phyloP scores from a whole-genome alignment of 2,888 invertebrate species.

The Cephus nigrinus region DNA sequence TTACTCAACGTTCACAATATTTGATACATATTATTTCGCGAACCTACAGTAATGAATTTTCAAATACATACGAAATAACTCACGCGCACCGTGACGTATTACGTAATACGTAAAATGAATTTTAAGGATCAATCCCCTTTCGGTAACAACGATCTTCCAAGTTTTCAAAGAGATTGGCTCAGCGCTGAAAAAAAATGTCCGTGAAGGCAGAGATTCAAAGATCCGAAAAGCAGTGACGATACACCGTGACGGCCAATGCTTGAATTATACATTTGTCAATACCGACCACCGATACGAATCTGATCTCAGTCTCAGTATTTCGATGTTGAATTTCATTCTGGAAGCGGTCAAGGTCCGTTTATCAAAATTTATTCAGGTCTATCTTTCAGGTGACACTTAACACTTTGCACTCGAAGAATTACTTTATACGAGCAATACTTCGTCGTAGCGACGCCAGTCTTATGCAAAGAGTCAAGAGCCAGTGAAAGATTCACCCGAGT shows the following conservation, averaged over 20 bases:
- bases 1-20: neutral
- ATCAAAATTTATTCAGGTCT: conserved; percentile 18
- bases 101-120: neutral
- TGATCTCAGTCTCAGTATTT: conserved; percentile 43
- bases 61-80: neutral
- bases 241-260: conserved; percentile 18
- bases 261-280: conserved; percentile 53
- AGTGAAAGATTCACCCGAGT: neutral
- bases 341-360: conserved; percentile 43
- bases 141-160: too few species aligned
- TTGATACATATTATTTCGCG: neutral
- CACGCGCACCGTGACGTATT: neutral
- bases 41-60: neutral
- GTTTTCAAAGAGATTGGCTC: neutral
- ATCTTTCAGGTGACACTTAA: neutral
- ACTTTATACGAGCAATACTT: too few species aligned
- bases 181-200: neutral
- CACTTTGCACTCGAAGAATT: neutral
- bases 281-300: conserved; percentile 34
- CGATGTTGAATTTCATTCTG: conserved; percentile 51
- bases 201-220: neutral
- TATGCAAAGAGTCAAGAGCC: too few species aligned
- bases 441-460: too few species aligned
- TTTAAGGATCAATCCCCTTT: neutral
- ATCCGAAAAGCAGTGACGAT: neutral